Conservation (phyloP, 1,140 invertebrate genomes). For the Probaryconus sp. region DNA sequence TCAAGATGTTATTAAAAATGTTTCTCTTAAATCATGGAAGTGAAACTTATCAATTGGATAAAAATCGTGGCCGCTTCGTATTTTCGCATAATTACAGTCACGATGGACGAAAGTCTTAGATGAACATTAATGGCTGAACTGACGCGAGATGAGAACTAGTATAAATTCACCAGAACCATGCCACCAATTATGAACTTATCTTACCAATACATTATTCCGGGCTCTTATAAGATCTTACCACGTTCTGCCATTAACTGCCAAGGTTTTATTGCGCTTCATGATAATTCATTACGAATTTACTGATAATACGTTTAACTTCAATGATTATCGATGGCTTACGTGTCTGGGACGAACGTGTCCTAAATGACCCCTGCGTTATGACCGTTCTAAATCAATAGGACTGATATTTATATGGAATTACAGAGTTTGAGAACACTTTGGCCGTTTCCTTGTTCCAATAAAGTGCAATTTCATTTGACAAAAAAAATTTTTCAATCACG, state of each 20-base stretch:
- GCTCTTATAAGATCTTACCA: conserved; percentile 35
- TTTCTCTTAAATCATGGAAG: conserved; percentile 1
- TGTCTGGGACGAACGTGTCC: too few species aligned
- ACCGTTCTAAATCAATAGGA: too few species aligned
- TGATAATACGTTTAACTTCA: conserved; percentile 56
- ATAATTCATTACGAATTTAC: conserved; percentile 57
- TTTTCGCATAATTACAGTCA: conserved; percentile 33
- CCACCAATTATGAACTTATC: conserved; percentile 60
- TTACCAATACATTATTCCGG: conserved; percentile 45
- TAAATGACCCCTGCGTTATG: too few species aligned
- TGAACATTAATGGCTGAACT: conserved; percentile 36
- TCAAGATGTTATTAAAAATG: too few species aligned
- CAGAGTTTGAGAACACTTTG: too few species aligned
- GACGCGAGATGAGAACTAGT: conserved; percentile 35
- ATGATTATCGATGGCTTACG: conserved; percentile 51
- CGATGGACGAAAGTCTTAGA: conserved; percentile 4
- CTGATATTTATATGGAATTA: too few species aligned
- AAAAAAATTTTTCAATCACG: too few species aligned
- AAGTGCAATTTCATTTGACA: too few species aligned
- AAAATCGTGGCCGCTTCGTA: conserved; percentile 11
- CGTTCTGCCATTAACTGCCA: conserved; percentile 52
- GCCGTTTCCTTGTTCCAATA: too few species aligned
- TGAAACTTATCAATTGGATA: conserved; percentile 30
- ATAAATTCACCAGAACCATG: conserved; percentile 47
- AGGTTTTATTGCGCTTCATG: conserved; percentile 51